phyloP scores from a whole-genome alignment of 1,140 invertebrate species.

The Psix sp. region DNA sequence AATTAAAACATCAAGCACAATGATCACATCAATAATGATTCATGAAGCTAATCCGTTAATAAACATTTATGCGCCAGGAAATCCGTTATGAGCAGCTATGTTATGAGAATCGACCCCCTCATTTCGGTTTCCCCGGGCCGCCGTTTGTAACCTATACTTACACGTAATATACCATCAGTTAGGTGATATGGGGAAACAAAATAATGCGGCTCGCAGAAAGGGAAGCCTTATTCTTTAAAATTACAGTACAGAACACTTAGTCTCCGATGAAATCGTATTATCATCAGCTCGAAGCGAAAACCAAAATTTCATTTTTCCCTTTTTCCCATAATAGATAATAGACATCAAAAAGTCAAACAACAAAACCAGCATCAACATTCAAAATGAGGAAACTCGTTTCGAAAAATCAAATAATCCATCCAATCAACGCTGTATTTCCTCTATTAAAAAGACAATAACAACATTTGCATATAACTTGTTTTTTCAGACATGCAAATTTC shows the following conservation, averaged over 20 bases:
- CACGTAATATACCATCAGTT: slow-evolving; percentile 43
- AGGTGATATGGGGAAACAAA: slow-evolving; percentile 50
- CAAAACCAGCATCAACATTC: too few relatives aligned
- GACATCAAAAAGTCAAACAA: too few relatives aligned
- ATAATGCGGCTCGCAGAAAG: slow-evolving; percentile 17
- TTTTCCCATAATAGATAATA: too few relatives aligned
- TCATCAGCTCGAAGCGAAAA: slow-evolving; percentile 11
- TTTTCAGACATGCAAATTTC: too few relatives aligned
- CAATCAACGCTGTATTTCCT: too few relatives aligned
- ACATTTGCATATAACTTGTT: too few relatives aligned
- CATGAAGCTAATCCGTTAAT: slow-evolving; percentile 47
- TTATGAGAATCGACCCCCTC: slow-evolving; percentile 43
- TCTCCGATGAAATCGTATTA: slow-evolving; percentile 27
- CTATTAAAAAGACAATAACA: too few relatives aligned
- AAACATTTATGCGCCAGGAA: slow-evolving; percentile 46
- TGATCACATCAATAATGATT: slow-evolving; percentile 40
- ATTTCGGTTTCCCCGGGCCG: slow-evolving; percentile 37
- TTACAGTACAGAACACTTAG: slow-evolving; percentile 32
- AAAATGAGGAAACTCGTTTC: too few relatives aligned
- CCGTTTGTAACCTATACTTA: slow-evolving; percentile 47
- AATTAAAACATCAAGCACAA: slow-evolving; percentile 34
- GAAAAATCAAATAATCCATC: too few relatives aligned
- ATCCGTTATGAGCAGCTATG: slow-evolving; percentile 43
- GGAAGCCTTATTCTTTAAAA: slow-evolving; percentile 36
- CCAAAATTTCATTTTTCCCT: too few relatives aligned